A percentile compares a stretch with the other conserved stretches of the same genome.
These are phyloP conservation scores for Nothocercus nigrocapillus DNA, from an alignment of 2,113 vertebrate genomes.

Conservation along the genomic window DNA sequence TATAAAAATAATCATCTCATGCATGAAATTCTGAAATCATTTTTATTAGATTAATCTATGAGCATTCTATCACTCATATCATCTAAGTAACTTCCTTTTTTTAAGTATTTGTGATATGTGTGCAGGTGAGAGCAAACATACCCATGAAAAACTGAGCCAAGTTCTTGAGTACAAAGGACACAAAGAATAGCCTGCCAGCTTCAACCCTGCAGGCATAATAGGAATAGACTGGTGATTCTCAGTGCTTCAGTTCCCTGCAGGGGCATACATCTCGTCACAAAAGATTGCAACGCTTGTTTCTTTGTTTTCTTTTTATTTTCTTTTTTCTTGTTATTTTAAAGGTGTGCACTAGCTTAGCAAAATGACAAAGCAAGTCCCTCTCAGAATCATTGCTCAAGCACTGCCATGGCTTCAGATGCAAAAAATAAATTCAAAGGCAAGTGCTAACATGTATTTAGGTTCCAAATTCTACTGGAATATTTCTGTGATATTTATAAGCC, in stretches of 20 bases:
- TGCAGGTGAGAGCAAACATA: conserved; percentile 34
- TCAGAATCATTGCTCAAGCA: not conserved
- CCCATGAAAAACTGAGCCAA: not conserved
- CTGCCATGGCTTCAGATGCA: not conserved
- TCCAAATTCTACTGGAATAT: not conserved
- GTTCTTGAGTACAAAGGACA: conserved; percentile 29
- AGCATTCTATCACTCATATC: not conserved
- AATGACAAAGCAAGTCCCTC: not conserved
- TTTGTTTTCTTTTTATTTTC: not conserved
- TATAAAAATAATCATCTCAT: not conserved
- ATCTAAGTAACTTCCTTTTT: not conserved
- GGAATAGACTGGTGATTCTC: conserved; percentile 9
- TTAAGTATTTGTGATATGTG: not conserved
- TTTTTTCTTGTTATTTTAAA: not conserved
- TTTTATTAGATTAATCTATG: not conserved
- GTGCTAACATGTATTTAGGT: not conserved
- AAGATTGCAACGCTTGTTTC: not conserved
- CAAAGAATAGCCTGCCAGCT: conserved; percentile 45
- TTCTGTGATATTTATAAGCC: not conserved
- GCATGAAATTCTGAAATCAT: not conserved
- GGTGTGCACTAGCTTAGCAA: not conserved
- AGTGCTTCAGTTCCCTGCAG: not conserved
- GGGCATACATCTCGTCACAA: conserved; percentile 27
- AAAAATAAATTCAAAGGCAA: not conserved
- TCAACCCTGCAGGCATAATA: conserved; percentile 3